Conservation (phyloP, 2,888 invertebrate species). For the Chironomus riparius region DNA sequence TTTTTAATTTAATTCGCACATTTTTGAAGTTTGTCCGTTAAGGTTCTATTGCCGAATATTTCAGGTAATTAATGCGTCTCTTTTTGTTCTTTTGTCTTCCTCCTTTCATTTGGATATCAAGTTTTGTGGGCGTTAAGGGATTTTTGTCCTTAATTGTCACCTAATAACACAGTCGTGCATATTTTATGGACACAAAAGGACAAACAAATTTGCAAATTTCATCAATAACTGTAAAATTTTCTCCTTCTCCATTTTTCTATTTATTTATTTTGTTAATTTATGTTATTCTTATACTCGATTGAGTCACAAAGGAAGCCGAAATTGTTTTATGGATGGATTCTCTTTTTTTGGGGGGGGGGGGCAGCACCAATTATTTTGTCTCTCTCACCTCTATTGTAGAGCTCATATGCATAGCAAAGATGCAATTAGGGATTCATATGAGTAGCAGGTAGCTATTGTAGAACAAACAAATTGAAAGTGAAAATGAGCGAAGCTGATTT, state of each 20-base stretch:
- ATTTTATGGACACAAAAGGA: background rate
- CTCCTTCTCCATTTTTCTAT: background rate
- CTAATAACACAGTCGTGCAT: background rate
- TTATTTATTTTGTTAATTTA: constrained; percentile 8
- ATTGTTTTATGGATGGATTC: background rate
- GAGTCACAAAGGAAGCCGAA: background rate
- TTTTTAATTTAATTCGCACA: background rate
- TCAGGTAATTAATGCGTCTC: background rate
- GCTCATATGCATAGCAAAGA: background rate
- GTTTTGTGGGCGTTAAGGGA: background rate
- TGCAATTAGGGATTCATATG: too few species aligned
- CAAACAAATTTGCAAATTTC: background rate
- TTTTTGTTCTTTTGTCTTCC: background rate
- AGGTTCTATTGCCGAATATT: background rate
- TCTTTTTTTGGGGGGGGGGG: background rate
- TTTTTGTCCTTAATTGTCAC: background rate
- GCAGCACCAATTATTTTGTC: background rate
- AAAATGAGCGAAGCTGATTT: background rate
- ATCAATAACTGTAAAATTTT: background rate
- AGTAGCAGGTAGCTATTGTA: background rate
- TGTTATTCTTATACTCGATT: background rate
- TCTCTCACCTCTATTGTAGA: background rate
- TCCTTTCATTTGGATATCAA: background rate
- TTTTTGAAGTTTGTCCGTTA: background rate
- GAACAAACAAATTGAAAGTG: background rate